Evolutionary conservation across 1,140 invertebrate species (phyloP).

Genomic region (Tetragonula clypearis): DNA sequence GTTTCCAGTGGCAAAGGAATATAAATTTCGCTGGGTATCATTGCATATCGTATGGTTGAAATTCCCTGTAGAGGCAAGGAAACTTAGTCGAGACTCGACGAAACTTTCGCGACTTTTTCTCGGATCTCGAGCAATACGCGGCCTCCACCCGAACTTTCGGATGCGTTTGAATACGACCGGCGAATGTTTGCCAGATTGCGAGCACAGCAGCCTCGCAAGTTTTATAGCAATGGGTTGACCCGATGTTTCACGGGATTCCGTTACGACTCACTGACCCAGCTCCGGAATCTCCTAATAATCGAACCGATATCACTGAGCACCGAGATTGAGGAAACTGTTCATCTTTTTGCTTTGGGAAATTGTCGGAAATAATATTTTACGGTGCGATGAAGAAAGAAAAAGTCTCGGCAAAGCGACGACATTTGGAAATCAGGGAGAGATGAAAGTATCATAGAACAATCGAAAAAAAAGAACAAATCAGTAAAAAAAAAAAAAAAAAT

Average conservation of each 20-base stretch:
- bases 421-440: background rate
- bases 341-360: background rate
- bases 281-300: conserved; percentile 43
- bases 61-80: background rate
- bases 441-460: no score
- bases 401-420: background rate
- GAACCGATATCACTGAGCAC: background rate
- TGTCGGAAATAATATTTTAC: background rate
- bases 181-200: conserved; percentile 40
- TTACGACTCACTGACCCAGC: background rate
- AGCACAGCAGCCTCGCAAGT: background rate
- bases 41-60: conserved; percentile 11
- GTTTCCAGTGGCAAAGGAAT: background rate
- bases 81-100: background rate
- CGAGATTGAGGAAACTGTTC: background rate
- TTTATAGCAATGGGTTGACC: conserved; percentile 9
- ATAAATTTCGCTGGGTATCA: conserved; percentile 8
- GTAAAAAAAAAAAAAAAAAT: background rate
- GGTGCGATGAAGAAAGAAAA: background rate
- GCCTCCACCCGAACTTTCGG: background rate
- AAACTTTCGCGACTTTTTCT: conserved; percentile 35
- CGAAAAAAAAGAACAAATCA: no score
- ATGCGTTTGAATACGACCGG: background rate
- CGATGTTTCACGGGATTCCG: background rate
- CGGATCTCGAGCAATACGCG: conserved; percentile 16